Evolutionary conservation across 1,140 invertebrate genomes (phyloP).

Genomic region (Atta texana): DNA sequence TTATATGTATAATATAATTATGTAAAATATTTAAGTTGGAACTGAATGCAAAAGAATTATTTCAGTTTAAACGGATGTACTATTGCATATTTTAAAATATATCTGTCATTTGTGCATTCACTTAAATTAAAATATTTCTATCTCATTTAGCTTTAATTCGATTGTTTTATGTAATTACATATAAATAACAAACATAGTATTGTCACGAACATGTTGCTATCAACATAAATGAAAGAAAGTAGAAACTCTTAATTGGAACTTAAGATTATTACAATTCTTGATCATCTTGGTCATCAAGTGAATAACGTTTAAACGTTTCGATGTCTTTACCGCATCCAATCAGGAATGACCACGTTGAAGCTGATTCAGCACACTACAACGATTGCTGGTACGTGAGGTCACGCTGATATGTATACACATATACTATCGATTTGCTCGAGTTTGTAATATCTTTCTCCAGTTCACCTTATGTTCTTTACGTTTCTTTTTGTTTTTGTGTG

Average conservation of each 20-base stretch:
- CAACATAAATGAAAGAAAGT: slow-evolving; percentile 5
- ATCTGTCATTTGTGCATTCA: no score
- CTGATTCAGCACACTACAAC: slow-evolving; percentile 77
- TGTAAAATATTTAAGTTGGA: no score
- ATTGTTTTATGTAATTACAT: not conserved
- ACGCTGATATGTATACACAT: slow-evolving; percentile 53
- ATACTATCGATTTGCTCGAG: slow-evolving; percentile 47
- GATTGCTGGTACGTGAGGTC: slow-evolving; percentile 76
- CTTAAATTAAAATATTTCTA: not conserved
- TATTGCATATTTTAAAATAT: no score
- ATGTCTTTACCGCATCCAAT: slow-evolving; percentile 78
- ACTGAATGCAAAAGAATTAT: no score
- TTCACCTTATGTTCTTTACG: not conserved
- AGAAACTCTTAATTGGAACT: slow-evolving; percentile 64
- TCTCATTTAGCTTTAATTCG: not conserved
- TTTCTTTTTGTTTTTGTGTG: slow-evolving; percentile 1
- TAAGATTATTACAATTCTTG: slow-evolving; percentile 72
- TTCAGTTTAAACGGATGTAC: no score
- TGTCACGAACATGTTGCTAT: not conserved
- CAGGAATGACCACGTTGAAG: slow-evolving; percentile 76
- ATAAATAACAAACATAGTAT: not conserved
- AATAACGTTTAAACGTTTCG: slow-evolving; percentile 76
- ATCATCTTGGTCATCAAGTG: slow-evolving; percentile 74
- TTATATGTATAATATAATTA: no score
- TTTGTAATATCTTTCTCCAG: slow-evolving; percentile 62